Evolutionary conservation across 2,113 vertebrate species (phyloP).

Genomic region (Xenopus laevis): DNA sequence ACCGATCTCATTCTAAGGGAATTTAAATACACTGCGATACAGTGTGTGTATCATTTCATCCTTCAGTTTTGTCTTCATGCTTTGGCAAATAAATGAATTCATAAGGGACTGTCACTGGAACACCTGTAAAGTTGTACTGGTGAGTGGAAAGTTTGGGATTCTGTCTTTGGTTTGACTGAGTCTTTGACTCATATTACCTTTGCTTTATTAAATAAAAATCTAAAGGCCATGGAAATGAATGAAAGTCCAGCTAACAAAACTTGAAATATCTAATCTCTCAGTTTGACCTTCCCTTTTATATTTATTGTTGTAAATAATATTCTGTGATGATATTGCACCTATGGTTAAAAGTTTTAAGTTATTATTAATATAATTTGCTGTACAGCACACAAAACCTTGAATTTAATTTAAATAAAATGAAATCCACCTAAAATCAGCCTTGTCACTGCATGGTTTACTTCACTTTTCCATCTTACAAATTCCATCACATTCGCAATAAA

Average conservation of each 20-base stretch:
- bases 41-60: constrained; percentile 19
- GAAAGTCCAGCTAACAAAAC: constrained; percentile 47
- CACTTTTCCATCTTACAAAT: constrained; percentile 46
- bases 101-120: constrained; percentile 21
- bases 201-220: constrained; percentile 9
- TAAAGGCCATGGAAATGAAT: constrained; percentile 33
- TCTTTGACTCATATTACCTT: background rate
- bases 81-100: constrained; percentile 35
- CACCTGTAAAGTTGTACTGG: constrained; percentile 42
- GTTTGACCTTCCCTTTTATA: constrained; percentile 72
- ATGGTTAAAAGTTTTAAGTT: constrained; percentile 53
- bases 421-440: constrained; percentile 9
- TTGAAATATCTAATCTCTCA: constrained; percentile 54
- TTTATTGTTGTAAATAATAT: constrained; percentile 72
- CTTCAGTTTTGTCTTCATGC: constrained; percentile 21
- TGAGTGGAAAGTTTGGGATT: constrained; percentile 41
- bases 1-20: constrained; percentile 25
- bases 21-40: constrained; percentile 13
- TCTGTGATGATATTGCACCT: constrained; percentile 71
- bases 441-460: constrained; percentile 70
- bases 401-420: constrained; percentile 19
- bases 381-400: constrained; percentile 19
- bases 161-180: constrained; percentile 15
- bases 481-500: constrained; percentile 71
- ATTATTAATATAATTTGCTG: constrained; percentile 37